A percentile compares a stretch with the other conserved stretches of the same genome.
phyloP scores from a whole-genome alignment of 2,797 vertebrate species.

The Eleutherodactylus coqui region DNA sequence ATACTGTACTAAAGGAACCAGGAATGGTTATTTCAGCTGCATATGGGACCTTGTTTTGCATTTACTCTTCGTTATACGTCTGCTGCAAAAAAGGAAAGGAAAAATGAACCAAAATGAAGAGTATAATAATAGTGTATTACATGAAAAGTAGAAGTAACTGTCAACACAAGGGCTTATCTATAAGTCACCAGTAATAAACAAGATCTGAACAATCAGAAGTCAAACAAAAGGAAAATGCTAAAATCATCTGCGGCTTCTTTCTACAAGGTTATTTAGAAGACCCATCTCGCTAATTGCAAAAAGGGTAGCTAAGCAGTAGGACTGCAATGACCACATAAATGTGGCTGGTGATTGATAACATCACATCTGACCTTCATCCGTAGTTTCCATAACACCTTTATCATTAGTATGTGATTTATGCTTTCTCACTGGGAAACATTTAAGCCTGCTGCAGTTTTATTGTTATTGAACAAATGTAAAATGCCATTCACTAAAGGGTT shows the following conservation, averaged over 20 bases:
- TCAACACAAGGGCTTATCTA: not conserved
- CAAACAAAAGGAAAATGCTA: conserved; percentile 31
- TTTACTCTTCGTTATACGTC: too few species aligned
- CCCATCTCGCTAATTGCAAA: conserved; percentile 54
- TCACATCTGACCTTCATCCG: conserved; percentile 62
- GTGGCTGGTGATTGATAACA: conserved; percentile 61
- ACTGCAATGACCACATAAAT: conserved; percentile 60
- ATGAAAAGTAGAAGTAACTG: not conserved
- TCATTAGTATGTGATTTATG: conserved; percentile 64
- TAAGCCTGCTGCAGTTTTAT: conserved; percentile 55
- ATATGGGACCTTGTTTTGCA: too few species aligned
- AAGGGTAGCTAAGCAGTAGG: conserved; percentile 57
- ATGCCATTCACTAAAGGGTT: conserved; percentile 59
- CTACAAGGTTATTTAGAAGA: conserved; percentile 60
- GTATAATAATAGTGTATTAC: not conserved
- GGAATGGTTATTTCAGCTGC: too few species aligned
- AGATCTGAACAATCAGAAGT: not conserved
- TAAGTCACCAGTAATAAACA: not conserved
- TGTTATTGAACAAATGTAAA: conserved; percentile 63
- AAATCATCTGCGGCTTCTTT: conserved; percentile 41
- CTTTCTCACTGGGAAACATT: conserved; percentile 63
- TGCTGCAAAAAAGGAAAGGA: not conserved
- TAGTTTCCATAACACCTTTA: conserved; percentile 64
- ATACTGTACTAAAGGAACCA: too few species aligned
- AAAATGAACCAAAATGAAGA: not conserved